These are phyloP conservation scores for Drosophila basisetae DNA, from an alignment of 2,888 invertebrate genomes.

Conservation along the genomic window DNA sequence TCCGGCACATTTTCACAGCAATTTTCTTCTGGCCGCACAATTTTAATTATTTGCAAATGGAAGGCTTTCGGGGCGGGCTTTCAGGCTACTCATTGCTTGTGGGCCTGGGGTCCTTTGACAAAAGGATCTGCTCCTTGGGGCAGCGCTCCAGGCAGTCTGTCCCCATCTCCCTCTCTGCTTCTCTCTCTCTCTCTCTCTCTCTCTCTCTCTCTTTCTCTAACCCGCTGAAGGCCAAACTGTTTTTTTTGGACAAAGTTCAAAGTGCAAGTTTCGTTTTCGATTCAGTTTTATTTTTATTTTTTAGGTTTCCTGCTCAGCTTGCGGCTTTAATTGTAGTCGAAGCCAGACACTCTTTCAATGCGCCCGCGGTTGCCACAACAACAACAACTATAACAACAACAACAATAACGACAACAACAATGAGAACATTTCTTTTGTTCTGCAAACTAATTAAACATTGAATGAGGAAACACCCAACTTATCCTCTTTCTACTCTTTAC, in stretches of 20 bases:
- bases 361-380: conserved; percentile 43
- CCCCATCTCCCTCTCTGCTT: background rate
- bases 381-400: conserved; percentile 12
- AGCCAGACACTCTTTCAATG: conserved; percentile 53
- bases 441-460: conserved; percentile 76
- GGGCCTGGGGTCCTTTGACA: conserved; percentile 43
- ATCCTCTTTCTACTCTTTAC: background rate
- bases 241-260: conserved; percentile 54
- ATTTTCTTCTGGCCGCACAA: conserved; percentile 49
- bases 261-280: conserved; percentile 43
- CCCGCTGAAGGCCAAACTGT: conserved; percentile 47
- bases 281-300: conserved; percentile 33
- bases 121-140: conserved; percentile 42
- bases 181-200: background rate
- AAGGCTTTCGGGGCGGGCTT: conserved; percentile 35
- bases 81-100: conserved; percentile 51
- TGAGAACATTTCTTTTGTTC: conserved; percentile 52
- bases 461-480: conserved; percentile 26
- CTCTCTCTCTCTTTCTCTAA: background rate
- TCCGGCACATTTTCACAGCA: conserved; percentile 57
- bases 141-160: conserved; percentile 21
- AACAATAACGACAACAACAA: conserved; percentile 8
- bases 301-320: conserved; percentile 31
- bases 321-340: conserved; percentile 73
- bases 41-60: conserved; percentile 75